Conservation (phyloP, 2,113 vertebrate species). For the Nettapus auritus region DNA sequence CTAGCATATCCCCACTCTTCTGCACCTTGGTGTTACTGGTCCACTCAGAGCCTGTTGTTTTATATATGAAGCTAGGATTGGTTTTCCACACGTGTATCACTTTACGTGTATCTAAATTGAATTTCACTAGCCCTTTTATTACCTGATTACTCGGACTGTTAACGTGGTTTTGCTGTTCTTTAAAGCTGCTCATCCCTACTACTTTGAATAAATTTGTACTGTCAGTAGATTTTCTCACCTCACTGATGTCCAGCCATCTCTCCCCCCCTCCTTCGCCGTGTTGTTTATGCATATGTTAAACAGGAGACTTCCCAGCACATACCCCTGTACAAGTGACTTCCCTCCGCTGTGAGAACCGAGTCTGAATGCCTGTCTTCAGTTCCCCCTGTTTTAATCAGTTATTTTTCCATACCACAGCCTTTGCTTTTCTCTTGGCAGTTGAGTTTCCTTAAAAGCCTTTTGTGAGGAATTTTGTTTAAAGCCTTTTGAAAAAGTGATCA, state of each 20-base stretch:
- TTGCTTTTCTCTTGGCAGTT: not conserved
- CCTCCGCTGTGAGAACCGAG: not conserved
- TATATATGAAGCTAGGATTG: conserved; percentile 42
- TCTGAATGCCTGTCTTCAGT: not conserved
- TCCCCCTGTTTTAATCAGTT: not conserved
- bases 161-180: not conserved
- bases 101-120: conserved; percentile 36
- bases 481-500: not conserved
- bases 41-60: conserved; percentile 21
- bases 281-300: not conserved
- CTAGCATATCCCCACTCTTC: not conserved
- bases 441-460: not conserved
- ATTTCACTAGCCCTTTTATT: conserved; percentile 20
- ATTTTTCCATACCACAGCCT: not conserved
- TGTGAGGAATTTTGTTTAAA: not conserved
- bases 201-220: not conserved
- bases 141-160: not conserved
- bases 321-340: not conserved
- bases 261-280: not conserved
- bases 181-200: not conserved
- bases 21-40: not conserved
- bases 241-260: not conserved
- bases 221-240: not conserved
- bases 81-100: not conserved
- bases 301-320: not conserved